Evolutionary conservation across 2,888 invertebrate genomes (phyloP), one percentile per base, ranked within the genome.

Genomic region (Epicampocera succincta): DNA sequence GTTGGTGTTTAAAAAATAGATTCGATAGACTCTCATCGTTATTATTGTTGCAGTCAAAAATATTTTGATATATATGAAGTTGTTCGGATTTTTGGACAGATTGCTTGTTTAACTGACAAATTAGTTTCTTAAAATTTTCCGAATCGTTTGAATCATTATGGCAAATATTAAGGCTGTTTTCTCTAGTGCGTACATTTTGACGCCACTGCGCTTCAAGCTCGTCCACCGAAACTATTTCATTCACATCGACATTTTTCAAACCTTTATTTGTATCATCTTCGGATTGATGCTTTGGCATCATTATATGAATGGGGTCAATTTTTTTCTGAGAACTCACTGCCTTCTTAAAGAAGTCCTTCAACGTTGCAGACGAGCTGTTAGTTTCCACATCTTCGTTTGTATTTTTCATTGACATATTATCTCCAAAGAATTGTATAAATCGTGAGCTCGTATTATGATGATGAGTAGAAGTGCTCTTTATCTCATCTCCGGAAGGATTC

Each of bases 141-240:
- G 87, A 71, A 58, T 68, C 85, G 12, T 84, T 84, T 5, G 83
- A 73, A 50, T 78, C 85, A 44, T 50, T 73, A 40, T 77, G 78
- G 17, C 19, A 33, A 54, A 42, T 50, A 42, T 75, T 84, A 33
- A 38, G 52, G 33, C 58, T 44, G 40, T 42, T 33, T 33, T 40
- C 56, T 25, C 78, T 54, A 29, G 77, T 74, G 2, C 87, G 68
- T 0, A 89, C 88, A 78, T 85, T 89, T 29, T 87, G 86, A 50
- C 87, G 88, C 90, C 89, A 90, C 82, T 88, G 89, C 42, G 90
- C 90, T 84, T 90, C 90, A 50, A 90, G 83, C 63, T 90, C 88
- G 6, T 90, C 88, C 6, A 90, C 90, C 19, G 88, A 89, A 5
- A 86, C 88, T 75, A 90, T 90, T 76, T 88, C 87, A 40, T 84